Evolutionary conservation across 64 coral and sea anemone genomes (phyloP), one percentile per base, ranked within the genome.

Genomic region (Anthopleura sola): DNA sequence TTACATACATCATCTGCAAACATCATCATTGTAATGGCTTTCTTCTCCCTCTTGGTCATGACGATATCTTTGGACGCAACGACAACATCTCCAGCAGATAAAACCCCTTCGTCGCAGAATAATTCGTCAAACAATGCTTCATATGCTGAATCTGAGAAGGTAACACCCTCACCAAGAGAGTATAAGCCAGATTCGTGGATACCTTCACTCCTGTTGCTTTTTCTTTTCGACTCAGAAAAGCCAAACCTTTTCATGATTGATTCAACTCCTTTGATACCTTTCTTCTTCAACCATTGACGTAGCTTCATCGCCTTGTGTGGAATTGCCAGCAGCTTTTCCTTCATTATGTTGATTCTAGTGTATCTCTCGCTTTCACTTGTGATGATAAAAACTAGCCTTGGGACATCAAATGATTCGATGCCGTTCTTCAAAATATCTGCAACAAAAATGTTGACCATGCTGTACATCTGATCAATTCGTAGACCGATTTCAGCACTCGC

Each of bases 111-210:
- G 51, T 88, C 87, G 77, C 55, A 82, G 40, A 81, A 81, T 58
- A 88, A 36, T 76, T 89, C 88, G 51, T 83, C 88, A 83, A 89
- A 89, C n/a, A 53, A 31, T 75, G 88, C 88, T 83, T 89, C 88
- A 83, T 89, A 89, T 5, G 51, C n/a, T 83, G 88, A 82, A 56
- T 89, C 88, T 74, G 88, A 82, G 24, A 75, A 83, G 24, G 88
- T 89, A 29, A 75, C 88, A 74, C 88, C 80, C 49, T 89, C 88
- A 26, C 88, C 29, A 75, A 89, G 51, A 80, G 36, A 89, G 80
- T 50, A 75, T 33, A 21, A 55, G 36, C 88, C 88, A 89, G 88
- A 89, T 84, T 89, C 88, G 20, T 36, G 46, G 37, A 89, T 83
- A 44, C 88, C 88, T 69, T 89, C 88, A 75, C 8, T 50, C 48